These are phyloP conservation scores for Zaprionus camerounensis DNA, from an alignment of 1,140 invertebrate species.

Conservation along the genomic window DNA sequence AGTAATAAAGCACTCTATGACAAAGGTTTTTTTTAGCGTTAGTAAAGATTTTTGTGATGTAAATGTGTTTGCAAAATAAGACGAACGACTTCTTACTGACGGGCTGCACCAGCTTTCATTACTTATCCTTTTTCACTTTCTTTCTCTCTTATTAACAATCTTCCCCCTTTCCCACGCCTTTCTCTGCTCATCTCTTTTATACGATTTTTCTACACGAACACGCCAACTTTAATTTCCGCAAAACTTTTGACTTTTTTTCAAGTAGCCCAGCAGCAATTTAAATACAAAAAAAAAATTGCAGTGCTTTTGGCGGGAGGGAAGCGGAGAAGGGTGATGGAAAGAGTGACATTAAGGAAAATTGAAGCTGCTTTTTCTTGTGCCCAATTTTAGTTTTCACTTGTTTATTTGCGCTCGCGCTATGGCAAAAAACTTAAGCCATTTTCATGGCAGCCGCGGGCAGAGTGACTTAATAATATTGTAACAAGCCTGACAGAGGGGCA, in stretches of 20 bases:
- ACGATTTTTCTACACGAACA: constrained; percentile 74
- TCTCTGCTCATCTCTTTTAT: constrained; percentile 12
- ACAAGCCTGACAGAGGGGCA: not conserved
- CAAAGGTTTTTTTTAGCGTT: too few relatives aligned
- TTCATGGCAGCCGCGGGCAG: not conserved
- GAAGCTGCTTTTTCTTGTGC: constrained; percentile 33
- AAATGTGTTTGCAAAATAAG: too few relatives aligned
- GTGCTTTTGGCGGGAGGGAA: constrained; percentile 46
- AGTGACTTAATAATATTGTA: constrained; percentile 7
- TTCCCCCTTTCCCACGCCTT: not conserved
- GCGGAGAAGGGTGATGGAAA: not conserved
- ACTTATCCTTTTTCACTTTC: too few relatives aligned
- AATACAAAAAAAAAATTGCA: constrained; percentile 54
- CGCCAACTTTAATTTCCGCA: constrained; percentile 72
- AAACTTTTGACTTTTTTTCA: constrained; percentile 69
- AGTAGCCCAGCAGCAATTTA: constrained; percentile 59
- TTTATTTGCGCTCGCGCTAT: constrained; percentile 43
- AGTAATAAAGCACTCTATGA: too few relatives aligned
- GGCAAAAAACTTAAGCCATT: constrained; percentile 59
- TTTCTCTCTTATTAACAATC: too few relatives aligned
- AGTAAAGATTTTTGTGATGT: rapidly evolving
- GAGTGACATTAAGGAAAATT: constrained; percentile 71
- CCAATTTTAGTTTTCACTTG: constrained; percentile 40
- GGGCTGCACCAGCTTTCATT: not conserved
- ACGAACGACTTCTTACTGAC: too few relatives aligned